Evolutionary conservation across 2,888 invertebrate species (phyloP).

Genomic region (Micoletzkya japonica): DNA sequence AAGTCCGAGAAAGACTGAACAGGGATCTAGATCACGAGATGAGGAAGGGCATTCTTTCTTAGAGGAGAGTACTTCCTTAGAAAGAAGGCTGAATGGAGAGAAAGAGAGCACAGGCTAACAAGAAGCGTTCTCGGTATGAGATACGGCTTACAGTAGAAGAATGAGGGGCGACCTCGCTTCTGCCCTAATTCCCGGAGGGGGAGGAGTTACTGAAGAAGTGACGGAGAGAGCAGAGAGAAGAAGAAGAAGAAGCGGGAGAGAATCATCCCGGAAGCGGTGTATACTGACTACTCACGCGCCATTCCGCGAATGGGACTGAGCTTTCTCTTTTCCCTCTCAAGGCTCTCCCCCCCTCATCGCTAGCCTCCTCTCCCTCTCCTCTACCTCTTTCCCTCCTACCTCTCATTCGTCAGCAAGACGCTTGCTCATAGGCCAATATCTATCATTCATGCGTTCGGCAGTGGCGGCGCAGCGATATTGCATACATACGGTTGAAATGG

Average conservation of each 20-base stretch:
- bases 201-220: not conserved
- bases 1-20: not conserved
- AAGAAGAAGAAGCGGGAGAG: not conserved
- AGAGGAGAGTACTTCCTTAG: not conserved
- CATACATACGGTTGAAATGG: too few species aligned
- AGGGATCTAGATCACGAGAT: not conserved
- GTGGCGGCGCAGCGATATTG: too few species aligned
- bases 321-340: not conserved
- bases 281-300: not conserved
- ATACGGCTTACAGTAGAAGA: too few species aligned
- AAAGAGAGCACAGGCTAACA: too few species aligned
- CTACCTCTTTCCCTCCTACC: not conserved
- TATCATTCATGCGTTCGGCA: too few species aligned
- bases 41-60: not conserved
- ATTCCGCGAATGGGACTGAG: not conserved
- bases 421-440: not conserved
- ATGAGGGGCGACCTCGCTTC: too few species aligned
- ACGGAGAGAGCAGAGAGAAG: not conserved
- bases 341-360: not conserved
- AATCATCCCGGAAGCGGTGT: not conserved
- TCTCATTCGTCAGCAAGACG: not conserved
- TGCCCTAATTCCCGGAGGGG: too few species aligned
- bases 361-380: slow-evolving; percentile 1
- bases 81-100: not conserved
- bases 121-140: too few species aligned